Conservation (phyloP, 2,113 vertebrate species). For the Leiothrix lutea region DNA sequence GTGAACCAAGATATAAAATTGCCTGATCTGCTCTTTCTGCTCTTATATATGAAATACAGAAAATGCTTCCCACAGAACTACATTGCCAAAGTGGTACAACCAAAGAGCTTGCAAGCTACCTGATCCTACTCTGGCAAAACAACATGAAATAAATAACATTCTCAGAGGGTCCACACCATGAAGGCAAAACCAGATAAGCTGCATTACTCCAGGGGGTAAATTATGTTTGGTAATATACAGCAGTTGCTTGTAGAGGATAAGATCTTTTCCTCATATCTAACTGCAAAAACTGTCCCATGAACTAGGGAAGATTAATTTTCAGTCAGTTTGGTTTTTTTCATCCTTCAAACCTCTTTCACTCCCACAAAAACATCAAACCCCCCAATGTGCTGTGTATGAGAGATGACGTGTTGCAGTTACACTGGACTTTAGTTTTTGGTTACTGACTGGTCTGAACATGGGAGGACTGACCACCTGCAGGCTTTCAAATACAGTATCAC, state of each 20-base stretch:
- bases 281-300: neutral
- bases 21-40: neutral
- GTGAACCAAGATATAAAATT: neutral
- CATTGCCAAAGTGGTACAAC: neutral
- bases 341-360: neutral
- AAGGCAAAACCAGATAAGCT: neutral
- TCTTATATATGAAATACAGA: neutral
- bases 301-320: neutral
- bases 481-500: neutral
- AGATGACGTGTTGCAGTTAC: neutral
- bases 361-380: neutral
- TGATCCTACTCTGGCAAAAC: neutral
- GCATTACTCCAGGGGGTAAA: neutral
- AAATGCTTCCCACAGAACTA: neutral
- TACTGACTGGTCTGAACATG: neutral
- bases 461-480: neutral
- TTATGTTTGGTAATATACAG: neutral
- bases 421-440: neutral
- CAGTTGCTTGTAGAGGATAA: neutral
- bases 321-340: neutral
- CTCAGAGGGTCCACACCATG: neutral
- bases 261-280: neutral
- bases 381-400: neutral
- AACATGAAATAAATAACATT: neutral
- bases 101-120: neutral